Base-by-base conservation (phyloP, 1,140 invertebrate species). In the Mesaphorura yosii region DNA sequence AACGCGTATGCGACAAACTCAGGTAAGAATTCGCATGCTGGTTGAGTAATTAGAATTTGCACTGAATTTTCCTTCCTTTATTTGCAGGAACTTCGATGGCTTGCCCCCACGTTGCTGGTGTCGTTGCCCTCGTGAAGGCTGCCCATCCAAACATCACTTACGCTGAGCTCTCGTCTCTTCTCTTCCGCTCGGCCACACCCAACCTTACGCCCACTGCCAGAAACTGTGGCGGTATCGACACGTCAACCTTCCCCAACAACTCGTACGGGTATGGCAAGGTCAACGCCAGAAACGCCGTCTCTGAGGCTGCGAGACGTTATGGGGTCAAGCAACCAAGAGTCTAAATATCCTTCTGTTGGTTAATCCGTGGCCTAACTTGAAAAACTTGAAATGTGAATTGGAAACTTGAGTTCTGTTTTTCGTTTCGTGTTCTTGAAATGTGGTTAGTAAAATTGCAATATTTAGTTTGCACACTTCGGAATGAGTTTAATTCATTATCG, bases 81-180 rank as follows among this genome's bases (percentile, higher is more conserved):
- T n/a, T n/a, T n/a, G n/a, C n/a, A n/a, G n/a, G 44, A 22, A 46
- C 44, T 12, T 46, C 44, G 4, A 46, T 46, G 44, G 44, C 44
- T 26, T 17, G 12, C 10, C 44, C 23, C 12, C 44, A 46, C 23
- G 44, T 46, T 22, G 12, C 12, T 22, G 44, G 44, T 15, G 44
- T 26, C 17, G 23, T 46, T 19, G 44, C 44, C 7, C 23, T 46
- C 4, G 12, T 17, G 6, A 46, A 46, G 28, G 31, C 31, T 10
- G 10, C 31, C n/a, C 10, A 10, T 34, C 14, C 12, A 10, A 10
- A 14, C 5, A 7, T 46, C 17, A 14, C 12, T 20, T 46, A 46
- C 28, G 23, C 7, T 7, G 17, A 46, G 5, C 12, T 46, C 12
- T 6, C 22, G 28, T 5, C 12, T 22, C 17, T 26, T 26, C 15